These are phyloP conservation scores for Molothrus ater DNA, from an alignment of 2,797 vertebrate species.

Conservation along the genomic window DNA sequence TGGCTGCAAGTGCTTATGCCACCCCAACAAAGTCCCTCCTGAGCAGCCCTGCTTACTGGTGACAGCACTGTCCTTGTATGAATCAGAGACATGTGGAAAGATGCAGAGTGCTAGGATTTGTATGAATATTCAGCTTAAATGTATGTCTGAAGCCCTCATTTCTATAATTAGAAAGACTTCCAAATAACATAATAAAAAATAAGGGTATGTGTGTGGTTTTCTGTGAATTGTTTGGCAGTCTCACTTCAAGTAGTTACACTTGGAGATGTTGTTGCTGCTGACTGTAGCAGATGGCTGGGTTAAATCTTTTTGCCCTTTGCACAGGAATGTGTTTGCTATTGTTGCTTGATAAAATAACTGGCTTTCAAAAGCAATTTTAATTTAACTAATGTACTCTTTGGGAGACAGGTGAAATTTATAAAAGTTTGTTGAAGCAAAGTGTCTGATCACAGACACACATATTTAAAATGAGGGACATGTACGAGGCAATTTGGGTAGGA, in stretches of 20 bases:
- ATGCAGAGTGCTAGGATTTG: background rate
- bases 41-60: background rate
- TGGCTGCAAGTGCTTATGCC: background rate
- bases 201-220: background rate
- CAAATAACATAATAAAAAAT: background rate
- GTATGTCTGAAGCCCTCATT: background rate
- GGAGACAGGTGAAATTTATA: background rate
- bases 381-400: background rate
- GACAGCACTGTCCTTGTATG: background rate
- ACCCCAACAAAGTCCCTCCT: background rate
- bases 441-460: background rate
- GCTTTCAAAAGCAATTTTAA: constrained; percentile 3
- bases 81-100: background rate
- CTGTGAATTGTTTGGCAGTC: background rate
- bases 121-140: background rate
- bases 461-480: constrained; percentile 32
- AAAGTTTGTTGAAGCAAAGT: constrained; percentile 4
- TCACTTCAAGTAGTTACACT: background rate
- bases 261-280: background rate
- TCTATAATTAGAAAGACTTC: background rate
- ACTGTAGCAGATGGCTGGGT: constrained; percentile 57
- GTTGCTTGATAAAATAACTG: constrained; percentile 5
- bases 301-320: constrained; percentile 28
- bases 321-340: background rate
- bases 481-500: background rate